Percentiles rank a stretch among this genome's conserved stretches.
These are phyloP conservation scores for Rhombomys opimus DNA, from an alignment of 2,113 vertebrate species.

Conservation along the genomic window DNA sequence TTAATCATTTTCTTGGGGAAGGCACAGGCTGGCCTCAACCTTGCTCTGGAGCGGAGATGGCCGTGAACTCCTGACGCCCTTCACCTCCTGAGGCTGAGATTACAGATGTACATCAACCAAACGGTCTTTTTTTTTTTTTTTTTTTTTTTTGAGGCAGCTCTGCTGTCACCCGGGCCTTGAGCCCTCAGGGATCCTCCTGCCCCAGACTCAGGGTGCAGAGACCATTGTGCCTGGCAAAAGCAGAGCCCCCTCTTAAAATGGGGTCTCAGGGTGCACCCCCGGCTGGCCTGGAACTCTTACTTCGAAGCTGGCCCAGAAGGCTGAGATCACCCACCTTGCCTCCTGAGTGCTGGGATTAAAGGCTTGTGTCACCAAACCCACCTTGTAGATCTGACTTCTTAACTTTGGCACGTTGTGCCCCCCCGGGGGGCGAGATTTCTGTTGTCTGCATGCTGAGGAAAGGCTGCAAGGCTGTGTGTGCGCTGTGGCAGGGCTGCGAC, in stretches of 20 bases:
- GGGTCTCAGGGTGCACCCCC: background rate
- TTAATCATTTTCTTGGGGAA: background rate
- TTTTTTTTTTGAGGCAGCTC: background rate
- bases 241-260: fast-evolving
- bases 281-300: too few relatives aligned
- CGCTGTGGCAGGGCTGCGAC: background rate
- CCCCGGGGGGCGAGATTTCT: background rate
- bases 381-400: background rate
- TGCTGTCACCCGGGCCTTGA: background rate
- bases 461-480: background rate
- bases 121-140: too few relatives aligned
- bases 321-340: background rate
- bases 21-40: background rate
- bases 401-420: background rate
- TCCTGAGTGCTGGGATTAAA: background rate
- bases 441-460: background rate
- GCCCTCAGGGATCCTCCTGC: background rate
- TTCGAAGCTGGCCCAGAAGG: background rate
- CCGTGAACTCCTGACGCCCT: background rate
- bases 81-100: background rate
- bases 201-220: background rate
- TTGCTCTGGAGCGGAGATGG: background rate
- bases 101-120: too few relatives aligned
- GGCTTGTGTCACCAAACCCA: background rate
- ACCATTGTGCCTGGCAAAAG: background rate